Base-by-base conservation (phyloP, 1,140 invertebrate species). In the Drosophila lowei region DNA sequence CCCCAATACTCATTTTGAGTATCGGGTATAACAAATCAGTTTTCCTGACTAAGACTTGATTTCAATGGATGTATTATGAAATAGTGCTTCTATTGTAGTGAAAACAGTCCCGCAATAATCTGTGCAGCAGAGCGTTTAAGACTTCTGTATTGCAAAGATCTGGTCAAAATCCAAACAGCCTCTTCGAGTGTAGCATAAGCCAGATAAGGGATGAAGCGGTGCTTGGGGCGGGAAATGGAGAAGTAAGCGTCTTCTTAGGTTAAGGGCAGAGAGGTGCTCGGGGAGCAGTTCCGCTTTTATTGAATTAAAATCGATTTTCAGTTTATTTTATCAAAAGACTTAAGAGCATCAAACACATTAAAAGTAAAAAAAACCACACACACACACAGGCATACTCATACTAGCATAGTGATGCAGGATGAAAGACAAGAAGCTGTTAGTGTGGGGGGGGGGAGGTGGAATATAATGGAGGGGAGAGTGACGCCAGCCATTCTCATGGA, bases 291-390 rank as follows among this genome's bases (percentile, higher is more conserved):
- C 72, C 72, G 74, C 74, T 75, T 75, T 75, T 75, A 75, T 75
- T 75, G 63, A 75, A 75, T 75, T 75, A 75, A 74, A 75, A 75
- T 75, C 72, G 72, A 75, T 75, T 75, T 75, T 75, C 62, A 61
- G 72, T 75, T 75, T 75, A 74, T 75, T 75, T 60, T 75, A 75
- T 75, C 71, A 75, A 75, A 75, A 75, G 72, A 75, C 72, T 75
- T 75, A 75, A 74, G 71, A 75, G 71, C 72, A 67, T 74, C 72
- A 74, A 75, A 74, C 72, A 66, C 72, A 75, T 75, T 75, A 75
- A 74, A 55, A 75, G 62, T 71, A 67, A 74, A 67, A 75, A 66
- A 74, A 72, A 11, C 58, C 42, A 56, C 71, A 50, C 68, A 64
- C 41, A 71, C 46, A 59, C 42, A 23, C n/a, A 48, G 8, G 23